phyloP scores from a whole-genome alignment of 2,888 invertebrate genomes.

The Phymatocera aterrima region DNA sequence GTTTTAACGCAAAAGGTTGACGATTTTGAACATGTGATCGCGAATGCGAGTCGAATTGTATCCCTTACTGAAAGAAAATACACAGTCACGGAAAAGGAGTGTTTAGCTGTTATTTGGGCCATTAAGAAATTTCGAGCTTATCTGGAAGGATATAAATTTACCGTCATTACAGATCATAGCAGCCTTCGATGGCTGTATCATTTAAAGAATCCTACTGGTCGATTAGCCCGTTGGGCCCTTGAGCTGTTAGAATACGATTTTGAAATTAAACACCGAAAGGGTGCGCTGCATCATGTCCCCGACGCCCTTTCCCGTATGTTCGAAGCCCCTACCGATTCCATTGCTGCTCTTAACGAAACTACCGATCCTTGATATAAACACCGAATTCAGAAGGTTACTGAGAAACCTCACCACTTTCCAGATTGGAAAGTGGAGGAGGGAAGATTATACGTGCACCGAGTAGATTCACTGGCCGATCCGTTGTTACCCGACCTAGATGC shows the following conservation, averaged over 20 bases:
- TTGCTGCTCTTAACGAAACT: neutral
- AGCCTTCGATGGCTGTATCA: constrained; percentile 48
- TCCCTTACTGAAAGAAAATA: constrained; percentile 49
- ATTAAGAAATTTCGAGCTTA: constrained; percentile 56
- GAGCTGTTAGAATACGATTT: constrained; percentile 51
- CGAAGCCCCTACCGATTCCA: neutral
- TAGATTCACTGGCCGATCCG: no score
- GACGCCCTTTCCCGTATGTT: constrained; percentile 49
- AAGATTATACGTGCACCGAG: no score
- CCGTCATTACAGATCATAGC: constrained; percentile 48
- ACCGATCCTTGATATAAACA: neutral
- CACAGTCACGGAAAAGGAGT: constrained; percentile 54
- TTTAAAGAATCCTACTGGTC: constrained; percentile 50
- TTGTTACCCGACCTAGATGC: no score
- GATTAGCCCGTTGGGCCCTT: constrained; percentile 43
- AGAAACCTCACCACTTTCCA: no score
- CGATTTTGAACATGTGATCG: constrained; percentile 49
- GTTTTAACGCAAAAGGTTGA: constrained; percentile 45
- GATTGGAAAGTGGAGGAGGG: no score
- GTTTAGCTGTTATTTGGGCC: constrained; percentile 55
- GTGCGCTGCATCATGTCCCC: constrained; percentile 47
- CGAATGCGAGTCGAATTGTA: constrained; percentile 50
- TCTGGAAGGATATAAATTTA: constrained; percentile 57
- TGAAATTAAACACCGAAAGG: constrained; percentile 48
- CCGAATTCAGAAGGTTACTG: no score